Evolutionary conservation across 2,888 invertebrate species (phyloP).

Genomic region (Platerodrilus igneus): DNA sequence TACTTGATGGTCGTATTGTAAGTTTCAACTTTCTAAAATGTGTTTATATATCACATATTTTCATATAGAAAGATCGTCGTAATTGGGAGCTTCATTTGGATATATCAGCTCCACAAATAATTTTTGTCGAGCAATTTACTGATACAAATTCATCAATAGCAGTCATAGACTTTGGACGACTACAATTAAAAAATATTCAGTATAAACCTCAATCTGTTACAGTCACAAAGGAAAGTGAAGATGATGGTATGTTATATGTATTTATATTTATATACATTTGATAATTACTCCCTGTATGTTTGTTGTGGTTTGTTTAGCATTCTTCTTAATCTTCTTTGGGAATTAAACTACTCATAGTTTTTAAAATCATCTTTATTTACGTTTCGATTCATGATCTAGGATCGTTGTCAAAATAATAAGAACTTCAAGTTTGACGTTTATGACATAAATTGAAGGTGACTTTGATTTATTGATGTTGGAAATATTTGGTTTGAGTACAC

Average conservation of each 20-base stretch:
- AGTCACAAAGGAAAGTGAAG: constrained; percentile 47
- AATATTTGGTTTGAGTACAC: too few relatives aligned
- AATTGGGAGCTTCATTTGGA: constrained; percentile 87
- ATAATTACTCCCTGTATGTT: too few relatives aligned
- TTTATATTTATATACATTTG: too few relatives aligned
- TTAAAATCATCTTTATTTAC: too few relatives aligned
- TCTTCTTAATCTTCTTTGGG: too few relatives aligned
- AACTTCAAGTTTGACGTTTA: too few relatives aligned
- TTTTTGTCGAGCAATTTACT: constrained; percentile 77
- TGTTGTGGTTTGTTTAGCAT: too few relatives aligned
- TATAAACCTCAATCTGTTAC: constrained; percentile 33
- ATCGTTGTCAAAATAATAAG: too few relatives aligned
- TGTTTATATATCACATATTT: constrained; percentile 18
- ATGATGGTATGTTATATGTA: constrained; percentile 45
- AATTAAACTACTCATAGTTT: too few relatives aligned
- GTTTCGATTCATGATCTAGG: too few relatives aligned
- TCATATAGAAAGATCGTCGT: constrained; percentile 57
- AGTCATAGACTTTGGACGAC: constrained; percentile 86
- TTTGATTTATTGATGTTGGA: too few relatives aligned
- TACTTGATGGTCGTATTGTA: constrained; percentile 60
- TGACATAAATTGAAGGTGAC: too few relatives aligned
- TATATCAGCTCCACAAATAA: constrained; percentile 89
- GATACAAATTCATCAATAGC: constrained; percentile 73
- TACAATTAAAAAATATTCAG: constrained; percentile 58
- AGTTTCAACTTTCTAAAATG: constrained; percentile 22